Conservation (phyloP, 2,113 vertebrate genomes). For the Cinclus mexicanus region DNA sequence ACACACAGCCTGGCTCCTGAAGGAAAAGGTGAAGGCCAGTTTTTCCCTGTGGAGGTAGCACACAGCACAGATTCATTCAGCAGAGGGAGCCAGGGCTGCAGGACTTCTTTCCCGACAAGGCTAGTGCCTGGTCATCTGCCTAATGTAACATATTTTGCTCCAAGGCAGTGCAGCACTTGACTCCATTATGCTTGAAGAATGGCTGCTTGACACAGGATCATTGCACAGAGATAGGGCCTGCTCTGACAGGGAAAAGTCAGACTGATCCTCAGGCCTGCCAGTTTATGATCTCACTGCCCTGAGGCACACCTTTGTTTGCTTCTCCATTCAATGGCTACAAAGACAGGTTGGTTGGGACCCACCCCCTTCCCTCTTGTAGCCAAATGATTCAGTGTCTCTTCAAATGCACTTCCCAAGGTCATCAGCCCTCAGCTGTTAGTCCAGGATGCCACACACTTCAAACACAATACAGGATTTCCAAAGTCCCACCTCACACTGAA, state of each 20-base stretch:
- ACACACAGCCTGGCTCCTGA: accelerated
- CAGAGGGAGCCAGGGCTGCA: neutral
- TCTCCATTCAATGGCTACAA: neutral
- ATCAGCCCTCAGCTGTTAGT: neutral
- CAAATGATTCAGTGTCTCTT: neutral
- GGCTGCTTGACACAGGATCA: neutral
- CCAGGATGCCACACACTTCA: neutral
- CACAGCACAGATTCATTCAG: neutral
- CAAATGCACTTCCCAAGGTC: neutral
- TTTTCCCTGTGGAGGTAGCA: neutral
- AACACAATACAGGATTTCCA: neutral
- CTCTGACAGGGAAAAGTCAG: neutral
- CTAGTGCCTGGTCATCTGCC: neutral
- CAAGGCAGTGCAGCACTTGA: neutral
- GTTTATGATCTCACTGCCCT: neutral
- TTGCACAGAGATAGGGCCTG: neutral
- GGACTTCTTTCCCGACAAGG: neutral
- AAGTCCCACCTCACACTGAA: neutral
- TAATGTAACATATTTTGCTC: neutral
- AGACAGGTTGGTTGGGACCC: neutral
- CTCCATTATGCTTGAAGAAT: accelerated
- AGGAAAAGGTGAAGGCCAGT: neutral
- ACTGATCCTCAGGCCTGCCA: neutral
- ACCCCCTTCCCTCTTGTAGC: neutral
- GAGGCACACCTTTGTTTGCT: neutral